These are phyloP conservation scores for Tapirus terrestris DNA, from an alignment of 2,113 vertebrate species.

Conservation along the genomic window DNA sequence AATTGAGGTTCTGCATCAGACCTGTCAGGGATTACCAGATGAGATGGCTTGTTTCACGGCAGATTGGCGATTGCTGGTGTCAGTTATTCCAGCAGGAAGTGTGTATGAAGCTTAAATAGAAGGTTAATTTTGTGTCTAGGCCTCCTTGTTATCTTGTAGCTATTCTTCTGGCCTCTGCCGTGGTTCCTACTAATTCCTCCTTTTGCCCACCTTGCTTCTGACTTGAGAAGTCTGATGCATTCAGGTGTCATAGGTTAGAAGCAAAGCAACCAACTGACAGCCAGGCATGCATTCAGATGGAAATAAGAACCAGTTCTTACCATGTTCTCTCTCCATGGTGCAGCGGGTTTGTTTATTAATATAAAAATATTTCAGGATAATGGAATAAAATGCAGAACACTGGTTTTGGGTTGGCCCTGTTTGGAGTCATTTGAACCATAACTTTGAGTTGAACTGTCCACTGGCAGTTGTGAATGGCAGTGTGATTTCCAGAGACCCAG, in stretches of 20 bases:
- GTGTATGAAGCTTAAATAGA: neutral
- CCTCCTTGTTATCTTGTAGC: neutral
- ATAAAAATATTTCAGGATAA: neutral
- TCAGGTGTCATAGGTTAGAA: neutral
- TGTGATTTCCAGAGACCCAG: neutral
- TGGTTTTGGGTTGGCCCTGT: neutral
- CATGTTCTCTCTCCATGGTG: neutral
- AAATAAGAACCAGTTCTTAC: neutral
- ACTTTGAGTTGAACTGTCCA: neutral
- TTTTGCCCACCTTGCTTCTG: neutral
- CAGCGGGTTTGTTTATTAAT: neutral
- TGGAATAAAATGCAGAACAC: neutral
- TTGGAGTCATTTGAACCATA: neutral
- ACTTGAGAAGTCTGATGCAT: neutral
- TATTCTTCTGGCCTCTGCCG: neutral
- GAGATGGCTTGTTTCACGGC: neutral
- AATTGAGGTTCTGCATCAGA: neutral
- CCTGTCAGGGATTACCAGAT: neutral
- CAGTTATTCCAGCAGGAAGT: neutral
- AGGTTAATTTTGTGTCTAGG: neutral
- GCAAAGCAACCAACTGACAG: neutral
- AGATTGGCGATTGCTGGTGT: too few species aligned
- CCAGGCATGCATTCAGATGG: neutral
- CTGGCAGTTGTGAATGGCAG: neutral
- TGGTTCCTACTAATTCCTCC: neutral